Evolutionary conservation across 2,113 vertebrate genomes (phyloP).

Genomic region (Corvus moneduloides): DNA sequence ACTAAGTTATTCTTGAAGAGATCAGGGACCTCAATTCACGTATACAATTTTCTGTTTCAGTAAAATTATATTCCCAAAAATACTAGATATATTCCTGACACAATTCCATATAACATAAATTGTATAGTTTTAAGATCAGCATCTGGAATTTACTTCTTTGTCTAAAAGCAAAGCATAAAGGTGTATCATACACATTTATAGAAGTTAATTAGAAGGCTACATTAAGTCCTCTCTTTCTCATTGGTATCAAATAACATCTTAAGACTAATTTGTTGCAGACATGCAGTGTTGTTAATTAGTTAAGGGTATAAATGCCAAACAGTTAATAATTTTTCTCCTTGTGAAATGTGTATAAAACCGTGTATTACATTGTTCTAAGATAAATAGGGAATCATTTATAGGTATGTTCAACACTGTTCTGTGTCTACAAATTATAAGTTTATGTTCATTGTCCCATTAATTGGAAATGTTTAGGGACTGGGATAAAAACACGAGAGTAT

Average conservation of each 20-base stretch:
- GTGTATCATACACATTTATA: neutral
- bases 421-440: neutral
- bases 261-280: neutral
- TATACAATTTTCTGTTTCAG: neutral
- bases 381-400: neutral
- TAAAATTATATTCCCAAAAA: constrained; percentile 24
- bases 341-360: neutral
- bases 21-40: neutral
- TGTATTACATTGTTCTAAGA: neutral
- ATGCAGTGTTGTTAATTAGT: neutral
- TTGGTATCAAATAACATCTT: neutral
- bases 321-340: neutral
- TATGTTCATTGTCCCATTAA: neutral
- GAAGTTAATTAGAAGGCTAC: neutral
- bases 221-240: neutral
- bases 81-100: neutral
- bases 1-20: neutral
- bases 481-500: neutral
- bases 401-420: neutral
- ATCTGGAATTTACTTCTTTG: neutral
- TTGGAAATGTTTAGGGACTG: neutral
- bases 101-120: neutral
- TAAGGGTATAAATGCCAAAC: neutral
- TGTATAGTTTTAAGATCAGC: neutral
- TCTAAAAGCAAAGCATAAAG: neutral